Conservation (phyloP, 2,888 invertebrate genomes). For the Lysandra coridon region DNA sequence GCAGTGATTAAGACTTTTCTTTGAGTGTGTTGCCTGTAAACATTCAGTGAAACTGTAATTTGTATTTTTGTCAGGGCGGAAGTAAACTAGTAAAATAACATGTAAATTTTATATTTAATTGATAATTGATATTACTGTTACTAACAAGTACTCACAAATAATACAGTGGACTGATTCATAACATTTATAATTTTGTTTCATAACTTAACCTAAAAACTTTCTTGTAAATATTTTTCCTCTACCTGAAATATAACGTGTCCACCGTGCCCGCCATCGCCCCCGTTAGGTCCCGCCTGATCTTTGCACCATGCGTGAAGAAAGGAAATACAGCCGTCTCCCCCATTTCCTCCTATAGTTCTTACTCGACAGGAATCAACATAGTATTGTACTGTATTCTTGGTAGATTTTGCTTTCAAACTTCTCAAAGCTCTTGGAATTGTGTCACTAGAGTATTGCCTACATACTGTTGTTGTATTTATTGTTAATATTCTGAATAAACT, state of each 20-base stretch:
- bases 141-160: background rate
- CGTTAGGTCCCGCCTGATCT: slow-evolving; percentile 95
- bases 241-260: slow-evolving; percentile 93
- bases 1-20: slow-evolving; percentile 87
- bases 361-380: slow-evolving; percentile 88
- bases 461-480: slow-evolving; percentile 35
- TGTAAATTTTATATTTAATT: background rate
- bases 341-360: slow-evolving; percentile 89
- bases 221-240: background rate
- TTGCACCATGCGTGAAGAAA: slow-evolving; percentile 91
- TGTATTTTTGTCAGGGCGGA: background rate
- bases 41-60: background rate
- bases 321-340: slow-evolving; percentile 95
- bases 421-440: slow-evolving; percentile 61
- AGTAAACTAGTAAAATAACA: background rate
- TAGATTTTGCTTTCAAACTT: slow-evolving; percentile 68
- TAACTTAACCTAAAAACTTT: slow-evolving; percentile 1
- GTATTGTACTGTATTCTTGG: slow-evolving; percentile 67
- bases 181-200: background rate
- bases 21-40: slow-evolving; percentile 80
- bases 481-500: slow-evolving; percentile 38
- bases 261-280: slow-evolving; percentile 97
- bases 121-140: background rate
- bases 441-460: slow-evolving; percentile 52
- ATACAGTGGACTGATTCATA: background rate